Evolutionary conservation across 2,888 invertebrate genomes (phyloP).

Genomic region (Eugnorisma glareosa): DNA sequence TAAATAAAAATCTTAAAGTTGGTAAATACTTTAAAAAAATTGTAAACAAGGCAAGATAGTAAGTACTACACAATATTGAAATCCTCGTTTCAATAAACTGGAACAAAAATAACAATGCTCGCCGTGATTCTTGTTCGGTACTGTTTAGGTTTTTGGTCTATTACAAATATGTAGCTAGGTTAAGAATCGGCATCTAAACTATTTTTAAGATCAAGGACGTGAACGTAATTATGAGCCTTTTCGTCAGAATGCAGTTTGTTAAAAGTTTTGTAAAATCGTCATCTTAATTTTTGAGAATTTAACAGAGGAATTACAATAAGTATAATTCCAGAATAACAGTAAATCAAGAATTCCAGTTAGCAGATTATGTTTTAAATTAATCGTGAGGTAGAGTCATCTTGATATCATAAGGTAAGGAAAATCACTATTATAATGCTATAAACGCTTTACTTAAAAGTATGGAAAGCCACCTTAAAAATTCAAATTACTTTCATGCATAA

Average conservation of each 20-base stretch:
- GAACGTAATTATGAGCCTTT: not conserved
- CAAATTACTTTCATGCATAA: too few species aligned
- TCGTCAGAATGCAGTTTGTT: not conserved
- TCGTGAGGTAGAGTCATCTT: not conserved
- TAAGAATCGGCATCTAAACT: not conserved
- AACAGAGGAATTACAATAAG: not conserved
- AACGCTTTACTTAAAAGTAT: not conserved
- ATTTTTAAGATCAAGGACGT: not conserved
- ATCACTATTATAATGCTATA: not conserved
- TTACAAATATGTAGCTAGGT: not conserved
- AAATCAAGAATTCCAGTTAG: not conserved
- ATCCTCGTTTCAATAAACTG: not conserved
- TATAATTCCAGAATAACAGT: not conserved
- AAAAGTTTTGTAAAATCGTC: not conserved
- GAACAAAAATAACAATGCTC: not conserved
- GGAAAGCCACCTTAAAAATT: not conserved
- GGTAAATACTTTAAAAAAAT: not conserved
- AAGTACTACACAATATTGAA: not conserved
- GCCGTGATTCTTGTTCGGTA: not conserved
- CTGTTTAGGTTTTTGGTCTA: not conserved
- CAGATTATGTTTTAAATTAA: not conserved
- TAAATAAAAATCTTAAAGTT: not conserved
- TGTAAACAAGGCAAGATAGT: not conserved
- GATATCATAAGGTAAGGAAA: not conserved
- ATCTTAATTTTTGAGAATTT: not conserved